Percentiles rank a stretch among this genome's conserved stretches.
Conservation (phyloP, 2,113 vertebrate genomes). For the Sapajus apella region DNA sequence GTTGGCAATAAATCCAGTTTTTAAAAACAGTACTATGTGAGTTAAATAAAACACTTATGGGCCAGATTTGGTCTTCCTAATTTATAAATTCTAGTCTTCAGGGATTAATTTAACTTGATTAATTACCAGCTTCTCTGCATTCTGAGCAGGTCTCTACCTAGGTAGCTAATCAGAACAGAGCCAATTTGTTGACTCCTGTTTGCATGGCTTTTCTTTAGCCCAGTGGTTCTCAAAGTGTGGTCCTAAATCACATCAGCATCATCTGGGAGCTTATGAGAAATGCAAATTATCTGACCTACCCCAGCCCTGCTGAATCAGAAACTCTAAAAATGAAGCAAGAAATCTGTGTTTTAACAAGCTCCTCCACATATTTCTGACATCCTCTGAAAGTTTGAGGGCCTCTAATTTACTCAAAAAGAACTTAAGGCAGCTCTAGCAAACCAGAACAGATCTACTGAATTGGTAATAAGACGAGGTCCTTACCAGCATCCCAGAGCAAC, state of each 20-base stretch:
- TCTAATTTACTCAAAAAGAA: neutral
- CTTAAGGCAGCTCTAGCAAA: conserved; percentile 7
- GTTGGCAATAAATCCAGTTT: neutral
- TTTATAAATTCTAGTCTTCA: neutral
- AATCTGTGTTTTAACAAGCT: neutral
- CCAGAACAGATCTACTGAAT: neutral
- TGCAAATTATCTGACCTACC: neutral
- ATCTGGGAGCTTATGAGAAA: neutral
- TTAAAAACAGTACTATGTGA: neutral
- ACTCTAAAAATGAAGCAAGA: neutral
- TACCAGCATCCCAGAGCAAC: neutral
- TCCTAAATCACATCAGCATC: neutral
- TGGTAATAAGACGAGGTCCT: neutral
- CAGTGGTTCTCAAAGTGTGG: neutral
- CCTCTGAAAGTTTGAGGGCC: neutral
- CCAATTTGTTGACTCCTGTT: neutral
- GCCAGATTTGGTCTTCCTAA: neutral
- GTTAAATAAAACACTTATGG: neutral
- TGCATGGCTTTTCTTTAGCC: neutral
- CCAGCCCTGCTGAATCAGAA: neutral
- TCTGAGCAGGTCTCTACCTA: neutral
- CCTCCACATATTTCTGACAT: neutral
- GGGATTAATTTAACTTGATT: conserved; percentile 17
- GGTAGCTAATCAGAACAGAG: neutral
- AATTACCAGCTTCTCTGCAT: neutral